These are phyloP conservation scores for Augochlora pura DNA, from an alignment of 1,140 invertebrate species.

Conservation along the genomic window DNA sequence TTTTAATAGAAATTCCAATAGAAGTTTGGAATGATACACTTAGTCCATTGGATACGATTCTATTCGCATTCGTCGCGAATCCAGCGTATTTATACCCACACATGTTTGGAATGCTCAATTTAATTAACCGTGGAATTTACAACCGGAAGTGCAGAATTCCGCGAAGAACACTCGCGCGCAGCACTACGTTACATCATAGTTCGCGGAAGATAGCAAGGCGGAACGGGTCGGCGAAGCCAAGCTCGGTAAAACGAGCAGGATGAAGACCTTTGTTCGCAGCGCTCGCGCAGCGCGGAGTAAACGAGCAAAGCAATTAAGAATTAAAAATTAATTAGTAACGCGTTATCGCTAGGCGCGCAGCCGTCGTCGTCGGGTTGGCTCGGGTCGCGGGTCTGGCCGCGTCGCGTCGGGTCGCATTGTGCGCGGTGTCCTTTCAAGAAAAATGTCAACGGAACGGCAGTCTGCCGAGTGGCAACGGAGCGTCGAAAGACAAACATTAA, in stretches of 20 bases:
- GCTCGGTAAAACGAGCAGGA: constrained; percentile 22
- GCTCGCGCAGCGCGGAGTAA: constrained; percentile 15
- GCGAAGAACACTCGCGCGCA: background rate
- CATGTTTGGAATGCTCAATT: too few relatives aligned
- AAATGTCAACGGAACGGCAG: constrained; percentile 30
- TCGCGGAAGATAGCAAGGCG: background rate
- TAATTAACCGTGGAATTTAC: too few relatives aligned
- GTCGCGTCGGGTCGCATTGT: constrained; percentile 6
- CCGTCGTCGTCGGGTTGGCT: background rate
- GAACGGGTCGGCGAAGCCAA: background rate
- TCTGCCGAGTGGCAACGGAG: background rate
- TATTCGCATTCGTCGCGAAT: too few relatives aligned
- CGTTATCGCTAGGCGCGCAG: constrained; percentile 46
- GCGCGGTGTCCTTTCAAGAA: background rate
- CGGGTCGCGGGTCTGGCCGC: background rate
- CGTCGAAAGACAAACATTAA: constrained; percentile 20
- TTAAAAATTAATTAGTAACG: constrained; percentile 60
- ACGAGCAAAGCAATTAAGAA: constrained; percentile 41
- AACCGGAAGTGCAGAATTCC: background rate
- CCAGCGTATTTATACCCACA: too few relatives aligned
- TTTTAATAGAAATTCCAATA: too few relatives aligned
- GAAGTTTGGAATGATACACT: too few relatives aligned
- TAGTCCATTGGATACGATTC: too few relatives aligned
- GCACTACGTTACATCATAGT: background rate
- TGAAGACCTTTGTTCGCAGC: constrained; percentile 15